Conservation (phyloP, 2,888 invertebrate species). For the Acleris literana region DNA sequence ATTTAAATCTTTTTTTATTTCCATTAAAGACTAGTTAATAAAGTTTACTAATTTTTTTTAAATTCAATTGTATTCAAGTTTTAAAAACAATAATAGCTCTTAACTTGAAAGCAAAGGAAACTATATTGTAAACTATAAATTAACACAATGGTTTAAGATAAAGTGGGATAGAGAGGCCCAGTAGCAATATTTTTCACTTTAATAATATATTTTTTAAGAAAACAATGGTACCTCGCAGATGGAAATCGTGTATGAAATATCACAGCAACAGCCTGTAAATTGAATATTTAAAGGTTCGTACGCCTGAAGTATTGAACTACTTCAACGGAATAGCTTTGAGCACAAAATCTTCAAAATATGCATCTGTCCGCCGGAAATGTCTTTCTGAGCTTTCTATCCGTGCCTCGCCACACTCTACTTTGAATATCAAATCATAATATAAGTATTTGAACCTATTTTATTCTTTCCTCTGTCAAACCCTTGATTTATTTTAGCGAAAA, state of each 20-base stretch:
- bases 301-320: slow-evolving; percentile 64
- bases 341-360: slow-evolving; percentile 77
- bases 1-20: no score
- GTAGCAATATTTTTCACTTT: not conserved
- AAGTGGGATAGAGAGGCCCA: no score
- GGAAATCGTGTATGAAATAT: slow-evolving; percentile 26
- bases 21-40: no score
- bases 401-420: slow-evolving; percentile 64
- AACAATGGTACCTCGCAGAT: not conserved
- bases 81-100: no score
- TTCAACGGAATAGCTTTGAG: slow-evolving; percentile 61
- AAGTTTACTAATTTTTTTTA: no score
- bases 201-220: no score
- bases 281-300: slow-evolving; percentile 59
- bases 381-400: slow-evolving; percentile 60
- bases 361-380: slow-evolving; percentile 71
- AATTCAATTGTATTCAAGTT: no score
- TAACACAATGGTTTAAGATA: no score
- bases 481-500: not conserved
- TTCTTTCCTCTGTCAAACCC: slow-evolving; percentile 18
- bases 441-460: slow-evolving; percentile 35
- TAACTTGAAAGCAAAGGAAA: no score
- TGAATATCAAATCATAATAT: slow-evolving; percentile 63
- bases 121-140: no score
- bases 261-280: slow-evolving; percentile 51